Base-by-base conservation (phyloP, 2,888 invertebrate species). In the Dorcus parallelipipedus region DNA sequence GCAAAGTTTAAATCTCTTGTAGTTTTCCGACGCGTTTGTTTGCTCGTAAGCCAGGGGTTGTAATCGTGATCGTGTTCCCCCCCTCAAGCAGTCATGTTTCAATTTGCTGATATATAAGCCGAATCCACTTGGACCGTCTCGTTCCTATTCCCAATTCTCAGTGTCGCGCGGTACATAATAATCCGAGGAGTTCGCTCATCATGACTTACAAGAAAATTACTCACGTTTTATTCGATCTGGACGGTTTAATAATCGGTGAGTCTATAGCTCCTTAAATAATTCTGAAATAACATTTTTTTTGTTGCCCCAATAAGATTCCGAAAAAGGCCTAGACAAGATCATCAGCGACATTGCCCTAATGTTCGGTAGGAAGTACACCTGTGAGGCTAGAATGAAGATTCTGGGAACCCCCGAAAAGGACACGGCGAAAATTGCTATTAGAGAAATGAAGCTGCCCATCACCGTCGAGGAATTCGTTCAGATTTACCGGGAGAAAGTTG, bases 161-260 rank as follows among this genome's bases (percentile, higher is more conserved):
- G 26, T 33, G 26, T 5, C 26, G 26, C 6, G 26, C 26, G 26
- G 26, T 33, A 6, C 26, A 33, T 33, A 33, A 33, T 33, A 33
- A 33, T 1, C 6, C 5, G 26, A 33, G 1, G 26, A 20, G 26
- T 33, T 0, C 7, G 5, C 10, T 23, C 5, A 71, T 63, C 55
- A 74, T 74, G 73, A 52, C 66, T 41, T 83, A 79, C 60, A 82
- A 80, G 68, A 83, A 82, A 66, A 88, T 90, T 8, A 88, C 89
- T 3, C 91, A 92, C 75, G 88, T 91, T 64, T 87, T 92, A 67
- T 92, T 88, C 73, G 88, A 88, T 72, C 81, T 87, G 79, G 88
- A 88, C 73, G 88, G 88, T 6, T 77, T 86, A 26, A 72, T 88
- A 45, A 72, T 88, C 56, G 83, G 84, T 84, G 78, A 76, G 69